A percentile compares a stretch with the other conserved stretches of the same genome.
Conservation (phyloP, 2,888 invertebrate species). For the Rhagonycha fulva region DNA sequence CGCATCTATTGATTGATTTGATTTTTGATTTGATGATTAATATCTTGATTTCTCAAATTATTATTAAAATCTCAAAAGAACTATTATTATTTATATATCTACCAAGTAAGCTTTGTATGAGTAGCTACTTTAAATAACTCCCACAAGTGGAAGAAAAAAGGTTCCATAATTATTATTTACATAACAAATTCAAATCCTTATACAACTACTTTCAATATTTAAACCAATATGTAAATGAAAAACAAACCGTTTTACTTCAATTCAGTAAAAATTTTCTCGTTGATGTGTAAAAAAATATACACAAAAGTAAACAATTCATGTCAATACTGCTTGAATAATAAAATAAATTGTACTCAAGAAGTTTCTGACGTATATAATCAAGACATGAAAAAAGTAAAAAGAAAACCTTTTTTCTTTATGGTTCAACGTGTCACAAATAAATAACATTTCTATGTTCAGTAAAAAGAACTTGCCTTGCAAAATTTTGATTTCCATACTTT, state of each 20-base stretch:
- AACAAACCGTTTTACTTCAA: not conserved
- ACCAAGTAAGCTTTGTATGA: not conserved
- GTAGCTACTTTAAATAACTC: not conserved
- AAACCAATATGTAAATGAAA: not conserved
- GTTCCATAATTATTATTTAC: not conserved
- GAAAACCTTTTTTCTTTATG: conserved; percentile 28
- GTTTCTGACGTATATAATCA: conserved; percentile 21
- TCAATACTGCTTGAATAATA: conserved; percentile 14
- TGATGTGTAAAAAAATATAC: not conserved
- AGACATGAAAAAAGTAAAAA: conserved; percentile 23
- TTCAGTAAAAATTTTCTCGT: not conserved
- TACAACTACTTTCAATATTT: not conserved
- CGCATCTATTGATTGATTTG: no score
- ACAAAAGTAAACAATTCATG: not conserved
- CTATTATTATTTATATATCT: not conserved
- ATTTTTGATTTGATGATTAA: no score
- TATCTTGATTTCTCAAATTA: no score
- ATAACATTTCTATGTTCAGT: conserved; percentile 20
- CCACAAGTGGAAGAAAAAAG: not conserved
- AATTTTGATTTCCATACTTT: conserved; percentile 26
- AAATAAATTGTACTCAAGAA: conserved; percentile 20
- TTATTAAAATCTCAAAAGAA: no score
- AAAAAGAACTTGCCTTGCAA: conserved; percentile 13
- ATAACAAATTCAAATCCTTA: not conserved
- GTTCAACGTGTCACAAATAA: conserved; percentile 27